Conservation (phyloP, 2,888 invertebrate genomes). For the Frankliniella fusca region DNA sequence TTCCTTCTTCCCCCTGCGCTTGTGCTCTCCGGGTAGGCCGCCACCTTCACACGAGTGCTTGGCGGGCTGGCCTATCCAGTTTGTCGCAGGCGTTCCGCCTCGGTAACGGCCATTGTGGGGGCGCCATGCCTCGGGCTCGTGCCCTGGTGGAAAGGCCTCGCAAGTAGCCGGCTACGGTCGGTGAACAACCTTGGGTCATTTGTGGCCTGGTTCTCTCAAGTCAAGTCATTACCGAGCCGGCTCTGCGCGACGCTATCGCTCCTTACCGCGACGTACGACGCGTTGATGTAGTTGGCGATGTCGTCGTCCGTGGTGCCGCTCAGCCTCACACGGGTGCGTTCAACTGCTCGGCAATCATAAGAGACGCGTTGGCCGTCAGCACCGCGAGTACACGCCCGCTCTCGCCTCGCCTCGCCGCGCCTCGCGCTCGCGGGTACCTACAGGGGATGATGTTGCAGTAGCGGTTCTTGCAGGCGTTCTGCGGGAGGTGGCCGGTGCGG, state of each 20-base stretch:
- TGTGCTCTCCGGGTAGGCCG: too few relatives aligned
- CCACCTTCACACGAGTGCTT: too few relatives aligned
- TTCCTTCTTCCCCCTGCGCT: too few relatives aligned
- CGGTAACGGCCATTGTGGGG: too few relatives aligned
- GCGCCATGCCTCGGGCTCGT: too few relatives aligned
- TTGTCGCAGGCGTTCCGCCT: too few relatives aligned
- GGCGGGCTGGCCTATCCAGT: too few relatives aligned
- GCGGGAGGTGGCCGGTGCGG: not conserved
- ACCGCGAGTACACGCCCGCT: too few relatives aligned
- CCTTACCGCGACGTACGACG: not conserved
- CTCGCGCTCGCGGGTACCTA: not conserved
- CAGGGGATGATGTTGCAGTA: slow-evolving; percentile 5
- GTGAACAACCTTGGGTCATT: too few relatives aligned
- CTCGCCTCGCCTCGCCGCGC: not conserved
- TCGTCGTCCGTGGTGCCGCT: not conserved
- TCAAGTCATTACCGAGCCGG: not conserved
- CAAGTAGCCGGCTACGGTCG: too few relatives aligned
- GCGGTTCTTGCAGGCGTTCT: slow-evolving; percentile 18
- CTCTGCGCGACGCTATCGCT: not conserved
- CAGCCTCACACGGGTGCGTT: not conserved
- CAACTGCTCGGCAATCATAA: not conserved
- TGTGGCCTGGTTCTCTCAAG: too few relatives aligned
- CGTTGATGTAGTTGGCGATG: slow-evolving; percentile 6
- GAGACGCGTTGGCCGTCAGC: not conserved
- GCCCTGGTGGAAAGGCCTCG: too few relatives aligned